phyloP scores from a whole-genome alignment of 35 echinoderm and acorn worm species.

The Chiridota heheva region DNA sequence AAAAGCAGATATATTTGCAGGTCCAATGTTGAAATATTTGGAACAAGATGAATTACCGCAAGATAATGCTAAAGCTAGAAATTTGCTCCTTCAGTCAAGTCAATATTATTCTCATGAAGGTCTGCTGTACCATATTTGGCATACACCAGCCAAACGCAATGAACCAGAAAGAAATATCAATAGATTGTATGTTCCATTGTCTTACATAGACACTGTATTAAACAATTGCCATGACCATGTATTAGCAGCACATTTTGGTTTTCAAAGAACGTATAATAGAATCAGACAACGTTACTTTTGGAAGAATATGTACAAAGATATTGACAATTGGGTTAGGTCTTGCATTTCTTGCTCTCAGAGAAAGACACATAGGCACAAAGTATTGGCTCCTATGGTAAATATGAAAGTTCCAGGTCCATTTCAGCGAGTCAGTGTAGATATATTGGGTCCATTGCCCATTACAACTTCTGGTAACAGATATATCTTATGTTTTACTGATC shows the following conservation, averaged over 20 bases:
- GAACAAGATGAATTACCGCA: neutral
- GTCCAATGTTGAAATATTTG: neutral
- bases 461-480: too few species aligned
- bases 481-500: too few species aligned
- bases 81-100: slow-evolving; percentile 2
- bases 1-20: neutral
- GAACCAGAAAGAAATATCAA: neutral
- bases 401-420: slow-evolving; percentile 6
- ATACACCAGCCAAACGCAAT: slow-evolving; percentile 9
- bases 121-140: slow-evolving; percentile 25
- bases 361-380: neutral
- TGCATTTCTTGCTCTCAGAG: slow-evolving; percentile 1
- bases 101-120: slow-evolving; percentile 28
- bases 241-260: slow-evolving; percentile 10
- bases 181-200: neutral
- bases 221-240: slow-evolving; percentile 29
- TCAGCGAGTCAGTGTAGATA: slow-evolving; percentile 2
- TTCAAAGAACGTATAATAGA: neutral
- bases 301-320: neutral
- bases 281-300: slow-evolving; percentile 19
- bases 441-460: slow-evolving; percentile 12
- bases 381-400: neutral
- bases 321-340: slow-evolving; percentile 1
- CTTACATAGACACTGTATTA: slow-evolving; percentile 18
- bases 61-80: neutral